A percentile compares a stretch with the other conserved stretches of the same genome.
Evolutionary conservation across 2,113 vertebrate species (phyloP).

Genomic region (Pangasianodon gigas): DNA sequence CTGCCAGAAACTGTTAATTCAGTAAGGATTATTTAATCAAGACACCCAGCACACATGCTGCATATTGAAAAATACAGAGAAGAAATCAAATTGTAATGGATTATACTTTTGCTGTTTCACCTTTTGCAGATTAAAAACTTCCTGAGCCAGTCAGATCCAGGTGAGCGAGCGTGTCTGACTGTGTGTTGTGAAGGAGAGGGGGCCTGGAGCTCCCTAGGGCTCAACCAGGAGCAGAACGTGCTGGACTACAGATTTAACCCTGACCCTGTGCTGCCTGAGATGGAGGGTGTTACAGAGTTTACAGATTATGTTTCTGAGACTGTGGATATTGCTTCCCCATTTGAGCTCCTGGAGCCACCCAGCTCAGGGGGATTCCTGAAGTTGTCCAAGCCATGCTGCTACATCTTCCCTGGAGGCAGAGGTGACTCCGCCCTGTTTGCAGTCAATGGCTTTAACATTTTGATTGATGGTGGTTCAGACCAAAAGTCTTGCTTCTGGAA

Average conservation of each 20-base stretch:
- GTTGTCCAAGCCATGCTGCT: slow-evolving; percentile 97
- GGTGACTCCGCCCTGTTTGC: slow-evolving; percentile 97
- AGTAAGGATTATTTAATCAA: background rate
- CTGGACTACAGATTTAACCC: slow-evolving; percentile 86
- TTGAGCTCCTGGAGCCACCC: slow-evolving; percentile 94
- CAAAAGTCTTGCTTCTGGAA: slow-evolving; percentile 98
- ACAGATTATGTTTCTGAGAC: slow-evolving; percentile 94
- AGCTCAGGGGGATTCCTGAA: slow-evolving; percentile 98
- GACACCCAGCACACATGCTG: background rate
- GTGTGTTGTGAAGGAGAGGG: slow-evolving; percentile 88
- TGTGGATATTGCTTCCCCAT: slow-evolving; percentile 90
- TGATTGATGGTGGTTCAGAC: slow-evolving; percentile 95
- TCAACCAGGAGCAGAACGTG: slow-evolving; percentile 77
- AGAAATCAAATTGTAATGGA: background rate
- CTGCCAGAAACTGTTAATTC: background rate
- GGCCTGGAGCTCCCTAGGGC: slow-evolving; percentile 87
- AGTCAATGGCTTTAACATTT: slow-evolving; percentile 96
- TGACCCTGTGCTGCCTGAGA: slow-evolving; percentile 81
- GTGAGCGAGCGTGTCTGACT: slow-evolving; percentile 81
- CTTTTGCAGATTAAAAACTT: slow-evolving; percentile 80
- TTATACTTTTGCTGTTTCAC: slow-evolving; percentile 13
- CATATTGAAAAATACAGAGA: slow-evolving; percentile 12
- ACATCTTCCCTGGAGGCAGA: slow-evolving; percentile 95
- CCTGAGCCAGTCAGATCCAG: slow-evolving; percentile 77
- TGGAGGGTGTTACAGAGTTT: slow-evolving; percentile 94